These are phyloP conservation scores for Nothura maculosa DNA, from an alignment of 2,797 vertebrate genomes.

Conservation along the genomic window DNA sequence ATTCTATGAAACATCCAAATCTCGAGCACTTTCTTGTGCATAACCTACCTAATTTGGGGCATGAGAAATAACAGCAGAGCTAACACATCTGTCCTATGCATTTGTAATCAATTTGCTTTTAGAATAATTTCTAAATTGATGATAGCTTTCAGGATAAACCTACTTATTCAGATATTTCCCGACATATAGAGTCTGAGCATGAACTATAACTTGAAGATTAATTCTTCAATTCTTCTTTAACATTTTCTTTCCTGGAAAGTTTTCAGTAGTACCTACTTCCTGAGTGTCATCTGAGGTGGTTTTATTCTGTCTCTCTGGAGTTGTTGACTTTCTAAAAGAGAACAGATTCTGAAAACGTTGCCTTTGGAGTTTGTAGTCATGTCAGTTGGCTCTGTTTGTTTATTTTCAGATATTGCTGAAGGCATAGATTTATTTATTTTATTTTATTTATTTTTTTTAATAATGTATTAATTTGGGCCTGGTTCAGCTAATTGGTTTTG, in stretches of 20 bases:
- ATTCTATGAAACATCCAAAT: background rate
- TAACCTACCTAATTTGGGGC: background rate
- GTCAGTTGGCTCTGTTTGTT: background rate
- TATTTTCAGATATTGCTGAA: background rate
- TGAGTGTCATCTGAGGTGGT: background rate
- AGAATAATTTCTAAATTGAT: background rate
- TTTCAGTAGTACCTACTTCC: rapidly evolving
- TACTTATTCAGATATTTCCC: background rate
- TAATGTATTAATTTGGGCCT: background rate
- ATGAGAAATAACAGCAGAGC: background rate
- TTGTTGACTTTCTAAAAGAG: background rate
- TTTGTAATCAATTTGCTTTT: background rate
- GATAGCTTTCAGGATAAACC: background rate
- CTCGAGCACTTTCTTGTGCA: background rate
- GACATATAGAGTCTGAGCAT: background rate
- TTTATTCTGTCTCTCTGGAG: background rate
- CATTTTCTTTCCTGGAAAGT: background rate
- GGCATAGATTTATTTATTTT: background rate
- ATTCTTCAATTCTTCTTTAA: background rate
- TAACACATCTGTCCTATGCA: background rate
- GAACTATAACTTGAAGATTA: background rate
- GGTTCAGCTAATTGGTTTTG: background rate
- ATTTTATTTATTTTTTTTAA: background rate
- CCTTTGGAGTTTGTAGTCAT: background rate
- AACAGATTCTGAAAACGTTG: background rate